Evolutionary conservation across 2,113 vertebrate genomes (phyloP).

Genomic region (Varanus salvator): DNA sequence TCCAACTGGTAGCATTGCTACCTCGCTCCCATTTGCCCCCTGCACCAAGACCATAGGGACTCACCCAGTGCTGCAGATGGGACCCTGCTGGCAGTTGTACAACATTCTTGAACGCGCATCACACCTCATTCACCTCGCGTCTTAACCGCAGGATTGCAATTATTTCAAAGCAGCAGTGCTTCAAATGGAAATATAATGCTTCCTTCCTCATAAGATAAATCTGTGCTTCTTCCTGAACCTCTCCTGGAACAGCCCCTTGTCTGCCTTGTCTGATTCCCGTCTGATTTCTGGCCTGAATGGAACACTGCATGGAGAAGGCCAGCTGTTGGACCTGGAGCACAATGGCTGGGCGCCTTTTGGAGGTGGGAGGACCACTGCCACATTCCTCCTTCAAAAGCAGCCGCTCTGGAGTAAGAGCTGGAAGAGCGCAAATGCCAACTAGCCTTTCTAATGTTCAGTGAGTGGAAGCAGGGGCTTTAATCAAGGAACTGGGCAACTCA

Average conservation of each 20-base stretch:
- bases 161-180: background rate
- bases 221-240: background rate
- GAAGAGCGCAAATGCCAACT: conserved; percentile 5
- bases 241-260: background rate
- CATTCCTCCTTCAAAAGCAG: background rate
- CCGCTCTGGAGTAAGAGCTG: background rate
- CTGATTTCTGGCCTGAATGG: background rate
- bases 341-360: background rate
- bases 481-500: conserved; percentile 3
- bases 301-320: background rate
- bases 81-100: background rate
- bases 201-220: background rate
- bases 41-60: background rate
- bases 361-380: background rate
- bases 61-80: background rate
- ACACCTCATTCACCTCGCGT: background rate
- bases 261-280: background rate
- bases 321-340: background rate
- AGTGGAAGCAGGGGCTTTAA: conserved; percentile 3
- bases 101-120: background rate
- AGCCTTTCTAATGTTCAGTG: background rate
- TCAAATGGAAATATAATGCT: background rate
- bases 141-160: background rate
- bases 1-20: background rate
- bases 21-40: background rate